Base-by-base conservation (phyloP, 1,140 invertebrate species). In the Conus betulinus region DNA sequence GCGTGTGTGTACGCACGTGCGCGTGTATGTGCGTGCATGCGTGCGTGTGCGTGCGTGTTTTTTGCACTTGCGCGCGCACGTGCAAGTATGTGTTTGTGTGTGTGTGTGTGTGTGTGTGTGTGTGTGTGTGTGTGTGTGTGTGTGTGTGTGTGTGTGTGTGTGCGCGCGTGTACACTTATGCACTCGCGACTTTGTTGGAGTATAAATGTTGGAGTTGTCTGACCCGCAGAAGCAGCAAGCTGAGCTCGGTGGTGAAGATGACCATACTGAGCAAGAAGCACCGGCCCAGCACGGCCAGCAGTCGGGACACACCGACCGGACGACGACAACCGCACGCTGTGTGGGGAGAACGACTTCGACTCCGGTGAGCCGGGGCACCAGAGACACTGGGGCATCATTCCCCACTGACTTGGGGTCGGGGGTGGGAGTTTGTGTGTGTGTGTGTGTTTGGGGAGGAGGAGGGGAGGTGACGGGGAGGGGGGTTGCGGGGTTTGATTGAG, bases 201-300 rank as follows among this genome's bases (percentile, higher is more conserved):
- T 39, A 39, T 39, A 27, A 10, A 17, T 89, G 11, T 13, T 20
- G 39, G 39, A 39, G 39, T 39, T 39, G 0, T 39, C 39, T 39
- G 39, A 39, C 39, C 85, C 81, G 57, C 87, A 91, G 90, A 39
- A 82, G 89, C 52, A 91, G 89, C 74, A 91, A 92, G 53, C 57
- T 94, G 13, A 87, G 91, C 13, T 91, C 92, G 5, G 93, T 93
- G 57, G 91, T 93, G 3, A 92, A 93, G 87, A 91, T 92, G 87
- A 91, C 92, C 88, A 90, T 92, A 84, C 82, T 90, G 39, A 87
- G 87, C 51, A 92, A 91, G 82, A 90, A 92, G 79, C 89, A 89
- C 57, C 25, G 85, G 85, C 60, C 88, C 4, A 87, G 71, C 74
- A 78, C 71, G 15, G 74, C 3, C 71, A 87, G 85, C 85, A 78